A percentile compares a stretch with the other conserved stretches of the same genome.
Conservation (phyloP, 2,888 invertebrate genomes). For the Drosophila buzzatii region DNA sequence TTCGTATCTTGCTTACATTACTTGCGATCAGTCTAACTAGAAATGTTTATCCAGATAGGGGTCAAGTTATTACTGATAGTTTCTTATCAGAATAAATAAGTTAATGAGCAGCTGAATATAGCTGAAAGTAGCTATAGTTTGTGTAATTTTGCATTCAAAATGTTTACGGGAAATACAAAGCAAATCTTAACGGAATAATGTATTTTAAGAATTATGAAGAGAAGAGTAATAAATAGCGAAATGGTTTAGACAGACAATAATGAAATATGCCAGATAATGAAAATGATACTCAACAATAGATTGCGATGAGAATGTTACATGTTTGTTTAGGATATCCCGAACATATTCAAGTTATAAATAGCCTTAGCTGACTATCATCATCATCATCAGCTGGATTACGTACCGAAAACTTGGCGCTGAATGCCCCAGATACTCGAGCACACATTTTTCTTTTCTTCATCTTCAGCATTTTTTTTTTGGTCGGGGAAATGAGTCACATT, state of each 20-base stretch:
- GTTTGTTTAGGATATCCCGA: conserved; percentile 32
- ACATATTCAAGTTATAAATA: conserved; percentile 43
- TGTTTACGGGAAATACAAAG: not conserved
- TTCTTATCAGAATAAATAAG: not conserved
- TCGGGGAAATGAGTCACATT: conserved; percentile 46
- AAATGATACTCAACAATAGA: conserved; percentile 1
- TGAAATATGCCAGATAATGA: conserved; percentile 3
- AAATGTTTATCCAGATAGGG: conserved; percentile 12
- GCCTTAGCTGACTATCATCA: conserved; percentile 17
- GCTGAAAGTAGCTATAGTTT: not conserved
- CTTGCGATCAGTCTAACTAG: not conserved
- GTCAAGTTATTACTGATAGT: conserved; percentile 1
- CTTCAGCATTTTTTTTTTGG: not conserved
- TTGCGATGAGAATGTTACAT: conserved; percentile 1
- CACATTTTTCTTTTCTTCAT: conserved; percentile 21
- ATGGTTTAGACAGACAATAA: not conserved
- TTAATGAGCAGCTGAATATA: not conserved
- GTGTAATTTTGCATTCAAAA: not conserved
- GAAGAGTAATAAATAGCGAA: not conserved
- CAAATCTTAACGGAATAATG: not conserved
- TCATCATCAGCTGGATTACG: conserved; percentile 49
- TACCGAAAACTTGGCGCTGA: conserved; percentile 39
- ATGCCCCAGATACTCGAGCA: conserved; percentile 56
- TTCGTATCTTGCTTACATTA: conserved; percentile 8
- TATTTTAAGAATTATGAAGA: no score